Conservation (phyloP, 2,113 vertebrate genomes). For the Addax nasomaculatus region DNA sequence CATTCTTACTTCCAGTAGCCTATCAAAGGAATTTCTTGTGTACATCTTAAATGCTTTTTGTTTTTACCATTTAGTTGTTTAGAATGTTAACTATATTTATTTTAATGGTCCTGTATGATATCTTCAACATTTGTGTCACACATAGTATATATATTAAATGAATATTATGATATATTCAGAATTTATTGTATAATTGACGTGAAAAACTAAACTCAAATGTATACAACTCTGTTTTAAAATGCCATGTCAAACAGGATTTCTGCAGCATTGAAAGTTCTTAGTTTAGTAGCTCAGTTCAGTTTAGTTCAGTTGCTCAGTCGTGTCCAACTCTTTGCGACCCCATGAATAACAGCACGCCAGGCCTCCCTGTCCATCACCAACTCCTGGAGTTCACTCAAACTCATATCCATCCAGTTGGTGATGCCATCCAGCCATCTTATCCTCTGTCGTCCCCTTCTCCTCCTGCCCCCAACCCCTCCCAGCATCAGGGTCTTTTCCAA, state of each 20-base stretch:
- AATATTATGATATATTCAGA: background rate
- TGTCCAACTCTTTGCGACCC: fast-evolving
- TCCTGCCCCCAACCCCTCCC: too few species aligned
- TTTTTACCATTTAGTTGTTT: background rate
- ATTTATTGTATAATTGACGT: background rate
- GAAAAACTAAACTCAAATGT: background rate
- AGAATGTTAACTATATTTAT: background rate
- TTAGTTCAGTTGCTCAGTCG: too few species aligned
- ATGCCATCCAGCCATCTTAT: too few species aligned
- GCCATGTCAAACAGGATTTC: background rate
- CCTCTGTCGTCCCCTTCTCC: too few species aligned
- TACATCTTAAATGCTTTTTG: background rate
- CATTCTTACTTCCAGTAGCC: background rate
- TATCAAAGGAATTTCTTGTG: background rate
- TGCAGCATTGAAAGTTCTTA: background rate
- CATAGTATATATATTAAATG: background rate
- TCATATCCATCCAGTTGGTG: too few species aligned
- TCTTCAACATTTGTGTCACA: background rate
- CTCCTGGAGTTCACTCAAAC: too few species aligned
- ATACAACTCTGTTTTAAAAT: background rate
- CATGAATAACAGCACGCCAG: too few species aligned
- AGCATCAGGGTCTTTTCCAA: too few species aligned
- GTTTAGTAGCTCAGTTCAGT: background rate
- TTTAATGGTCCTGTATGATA: background rate
- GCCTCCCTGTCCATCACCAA: too few species aligned